Base-by-base conservation (phyloP, 1,140 invertebrate species). In the Brachystomella parvula region DNA sequence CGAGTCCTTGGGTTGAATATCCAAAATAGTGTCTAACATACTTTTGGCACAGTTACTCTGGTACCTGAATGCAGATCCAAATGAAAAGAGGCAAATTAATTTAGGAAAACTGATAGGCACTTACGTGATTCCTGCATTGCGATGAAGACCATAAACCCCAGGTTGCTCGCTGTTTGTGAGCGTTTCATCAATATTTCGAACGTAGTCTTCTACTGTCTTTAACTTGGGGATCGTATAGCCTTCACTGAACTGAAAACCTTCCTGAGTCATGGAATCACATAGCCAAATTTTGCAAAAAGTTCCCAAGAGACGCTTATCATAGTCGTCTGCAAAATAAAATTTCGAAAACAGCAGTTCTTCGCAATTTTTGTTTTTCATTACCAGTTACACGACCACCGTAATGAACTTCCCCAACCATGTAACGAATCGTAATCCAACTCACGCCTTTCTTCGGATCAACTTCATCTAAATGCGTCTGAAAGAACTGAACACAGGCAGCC, bases 301-400 rank as follows among this genome's bases (percentile, higher is more conserved):
- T 70, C 87, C 87, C 15, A 93, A 78, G 2, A 92, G 78, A 33
- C 87, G 79, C 77, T 91, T 91, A 76, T 84, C 82, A 75, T 79
- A 83, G 73, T 83, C 82, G 63, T 84, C 82, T 28, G 47, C 64
- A 32, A 56, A 26, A 6, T 17, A 6, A 12, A 17, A 21, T 17
- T 17, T 12, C 30, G 58, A 53, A 31, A 12, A 57, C 9, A 68
- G 70, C 89, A 87, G 65, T 89, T 24, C 12, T 28, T 12, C 12
- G 2, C 85, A 0, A 89, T 90, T 71, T 94, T 95, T 0, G 93
- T 92, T 82, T 78, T 95, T 95, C 77, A 96, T 93, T 78, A 92
- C 97, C 94, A 0, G 94, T 97, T 0, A 97, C 94, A 74, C 94
- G 80, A 1, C 95, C 95, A n/a, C 95, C 95, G 77, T 97, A 98